A percentile compares a stretch with the other conserved stretches of the same genome.
Evolutionary conservation across 2,888 invertebrate genomes (phyloP).

Genomic region (Polydrusus tereticollis): DNA sequence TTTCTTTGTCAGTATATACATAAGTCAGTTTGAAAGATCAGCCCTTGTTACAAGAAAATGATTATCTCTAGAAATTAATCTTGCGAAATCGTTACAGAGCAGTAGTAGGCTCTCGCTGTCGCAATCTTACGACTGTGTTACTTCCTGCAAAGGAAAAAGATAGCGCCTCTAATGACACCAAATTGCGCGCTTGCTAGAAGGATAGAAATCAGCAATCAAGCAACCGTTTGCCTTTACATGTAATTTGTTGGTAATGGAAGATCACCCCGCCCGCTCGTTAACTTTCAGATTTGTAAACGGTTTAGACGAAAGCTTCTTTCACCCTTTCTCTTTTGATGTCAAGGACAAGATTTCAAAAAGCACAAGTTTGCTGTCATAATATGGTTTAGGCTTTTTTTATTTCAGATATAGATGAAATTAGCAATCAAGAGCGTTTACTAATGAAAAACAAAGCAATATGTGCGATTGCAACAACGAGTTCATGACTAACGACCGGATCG

Average conservation of each 20-base stretch:
- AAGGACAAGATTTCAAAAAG: not conserved
- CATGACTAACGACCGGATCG: too few species aligned
- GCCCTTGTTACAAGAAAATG: not conserved
- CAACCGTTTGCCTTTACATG: slow-evolving; percentile 37
- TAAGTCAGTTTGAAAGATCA: not conserved
- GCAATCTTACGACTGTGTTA: slow-evolving; percentile 20
- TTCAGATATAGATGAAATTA: too few species aligned
- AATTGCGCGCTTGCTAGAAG: slow-evolving; percentile 6
- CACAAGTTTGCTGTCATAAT: too few species aligned
- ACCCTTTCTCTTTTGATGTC: not conserved
- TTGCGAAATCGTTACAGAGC: slow-evolving; percentile 1
- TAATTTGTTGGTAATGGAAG: slow-evolving; percentile 41
- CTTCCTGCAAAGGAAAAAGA: slow-evolving; percentile 25
- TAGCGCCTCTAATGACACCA: slow-evolving; percentile 30
- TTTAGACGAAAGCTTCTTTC: not conserved
- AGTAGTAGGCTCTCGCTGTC: slow-evolving; percentile 14
- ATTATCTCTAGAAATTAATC: slow-evolving; percentile 18
- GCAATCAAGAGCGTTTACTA: too few species aligned
- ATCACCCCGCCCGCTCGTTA: slow-evolving; percentile 26
- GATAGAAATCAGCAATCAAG: slow-evolving; percentile 42
- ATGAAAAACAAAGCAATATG: too few species aligned
- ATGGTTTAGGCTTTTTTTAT: too few species aligned
- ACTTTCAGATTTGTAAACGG: slow-evolving; percentile 7
- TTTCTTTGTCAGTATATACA: not conserved
- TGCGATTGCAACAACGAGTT: too few species aligned